These are phyloP conservation scores for Mylabris sibirica DNA, from an alignment of 2,888 invertebrate species.

Conservation along the genomic window DNA sequence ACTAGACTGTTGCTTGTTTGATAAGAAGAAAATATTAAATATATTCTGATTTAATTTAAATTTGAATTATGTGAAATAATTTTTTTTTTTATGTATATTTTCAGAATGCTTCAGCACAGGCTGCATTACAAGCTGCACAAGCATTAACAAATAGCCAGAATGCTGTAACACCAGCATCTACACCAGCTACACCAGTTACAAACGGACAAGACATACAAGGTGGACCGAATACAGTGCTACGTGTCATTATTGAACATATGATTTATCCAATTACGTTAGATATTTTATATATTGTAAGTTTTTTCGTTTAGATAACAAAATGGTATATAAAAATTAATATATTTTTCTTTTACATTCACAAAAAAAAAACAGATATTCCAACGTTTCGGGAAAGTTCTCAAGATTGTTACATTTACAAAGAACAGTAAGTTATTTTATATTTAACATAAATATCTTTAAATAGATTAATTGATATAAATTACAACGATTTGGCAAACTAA, in stretches of 20 bases:
- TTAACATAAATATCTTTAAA: background rate
- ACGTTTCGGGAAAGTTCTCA: constrained; percentile 97
- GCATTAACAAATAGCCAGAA: constrained; percentile 73
- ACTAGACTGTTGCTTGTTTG: background rate
- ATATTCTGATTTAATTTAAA: no score
- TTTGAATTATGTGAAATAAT: no score
- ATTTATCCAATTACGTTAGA: constrained; percentile 98
- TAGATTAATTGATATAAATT: background rate
- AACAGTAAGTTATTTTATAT: constrained; percentile 82
- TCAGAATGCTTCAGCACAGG: constrained; percentile 84
- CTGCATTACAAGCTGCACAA: constrained; percentile 85
- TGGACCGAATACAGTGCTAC: constrained; percentile 93
- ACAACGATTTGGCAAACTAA: constrained; percentile 3
- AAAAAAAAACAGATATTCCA: constrained; percentile 93
- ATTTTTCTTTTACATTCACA: background rate
- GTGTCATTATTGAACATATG: constrained; percentile 99
- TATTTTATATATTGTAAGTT: constrained; percentile 84
- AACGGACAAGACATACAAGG: constrained; percentile 78
- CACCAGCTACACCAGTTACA: constrained; percentile 63
- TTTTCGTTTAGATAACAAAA: background rate
- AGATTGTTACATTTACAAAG: constrained; percentile 99
- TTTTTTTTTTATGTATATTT: constrained; percentile 46
- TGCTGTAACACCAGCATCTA: constrained; percentile 70
- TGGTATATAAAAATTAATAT: background rate
- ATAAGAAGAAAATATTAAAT: background rate